Base-by-base conservation (phyloP, 2,888 invertebrate genomes). In the Troglohyphantes excavatus region DNA sequence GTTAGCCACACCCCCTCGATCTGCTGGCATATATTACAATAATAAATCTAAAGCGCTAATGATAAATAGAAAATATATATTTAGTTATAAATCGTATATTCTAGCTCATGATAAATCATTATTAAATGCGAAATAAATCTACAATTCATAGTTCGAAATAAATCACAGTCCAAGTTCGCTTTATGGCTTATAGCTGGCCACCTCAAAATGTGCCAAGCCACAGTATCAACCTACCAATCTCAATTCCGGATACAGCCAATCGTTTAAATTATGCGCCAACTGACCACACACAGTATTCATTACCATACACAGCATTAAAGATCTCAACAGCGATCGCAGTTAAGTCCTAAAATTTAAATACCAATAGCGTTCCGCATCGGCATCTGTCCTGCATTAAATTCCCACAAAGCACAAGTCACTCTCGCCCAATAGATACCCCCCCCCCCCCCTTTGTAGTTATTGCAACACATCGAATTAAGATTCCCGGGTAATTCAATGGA, bases 301-400 rank as follows among this genome's bases (percentile, higher is more conserved):
- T 65, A 65, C 26, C 26, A 11, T 19, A 61, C n/a, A 59, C 11
- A 21, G 59, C 59, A 33, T 33, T 9, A 33, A 33, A 33, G 33
- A 33, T 33, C 9, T 33, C 33, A 33, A 26, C 11, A 13, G 29
- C 29, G 59, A 61, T 61, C 9, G 59, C 61, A 7, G 63, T 78
- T 43, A 78, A 39, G 19, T 63, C n/a, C 39, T 17, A 39, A 17
- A 26, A 65, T 78, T 78, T 63, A 65, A 65, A 78, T 65, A 78
- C 78, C 78, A 43, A 78, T 65, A 63, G 39, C 11, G 9, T 75
- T 61, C 33, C 59, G 21, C 26, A 29, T 7, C 13, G 61, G 26
- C 29, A 19, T 61, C 39, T 26, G 39, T 19, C 26, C 23, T 63
- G 61, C 61, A 75, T 75, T 53, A 75, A 59, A n/a, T n/a, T n/a